Evolutionary conservation across 1,140 invertebrate genomes (phyloP).

Genomic region (Laupala kohalensis): DNA sequence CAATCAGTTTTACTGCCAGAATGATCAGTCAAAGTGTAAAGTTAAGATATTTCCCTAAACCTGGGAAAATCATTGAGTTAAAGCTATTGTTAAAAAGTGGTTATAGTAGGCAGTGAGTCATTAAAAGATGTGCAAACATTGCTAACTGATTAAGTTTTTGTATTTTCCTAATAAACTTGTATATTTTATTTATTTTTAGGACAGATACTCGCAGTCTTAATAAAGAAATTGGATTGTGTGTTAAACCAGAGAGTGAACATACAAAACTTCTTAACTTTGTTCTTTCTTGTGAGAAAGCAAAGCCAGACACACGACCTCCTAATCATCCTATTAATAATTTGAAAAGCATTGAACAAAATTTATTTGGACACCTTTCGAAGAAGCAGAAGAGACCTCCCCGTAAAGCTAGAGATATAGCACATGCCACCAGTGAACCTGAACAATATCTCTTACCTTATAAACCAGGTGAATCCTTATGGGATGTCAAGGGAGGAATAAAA

Average conservation of each 20-base stretch:
- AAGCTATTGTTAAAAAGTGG: too few species aligned
- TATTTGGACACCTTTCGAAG: slow-evolving; percentile 20
- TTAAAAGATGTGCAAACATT: too few species aligned
- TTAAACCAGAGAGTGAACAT: slow-evolving; percentile 22
- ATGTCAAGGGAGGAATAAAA: background rate
- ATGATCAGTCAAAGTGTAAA: too few species aligned
- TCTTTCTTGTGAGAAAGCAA: slow-evolving; percentile 16
- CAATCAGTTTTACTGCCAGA: too few species aligned
- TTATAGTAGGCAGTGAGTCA: too few species aligned
- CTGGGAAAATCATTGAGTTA: too few species aligned
- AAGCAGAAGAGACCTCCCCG: slow-evolving; percentile 1
- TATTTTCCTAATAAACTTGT: too few species aligned
- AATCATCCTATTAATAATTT: slow-evolving; percentile 24
- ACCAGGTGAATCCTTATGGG: background rate
- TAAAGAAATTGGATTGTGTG: slow-evolving; percentile 14
- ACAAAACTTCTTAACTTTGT: slow-evolving; percentile 23
- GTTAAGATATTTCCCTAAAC: too few species aligned
- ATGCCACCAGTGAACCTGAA: background rate
- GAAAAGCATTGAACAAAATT: slow-evolving; percentile 22
- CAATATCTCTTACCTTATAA: background rate
- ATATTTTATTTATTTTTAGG: background rate
- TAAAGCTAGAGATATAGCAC: background rate
- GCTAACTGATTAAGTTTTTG: too few species aligned
- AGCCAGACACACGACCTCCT: slow-evolving; percentile 7
- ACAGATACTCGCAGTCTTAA: slow-evolving; percentile 8